Percentiles rank a stretch among this genome's conserved stretches.
phyloP scores from a whole-genome alignment of 2,797 vertebrate genomes.

The Poliocrania exsul region DNA sequence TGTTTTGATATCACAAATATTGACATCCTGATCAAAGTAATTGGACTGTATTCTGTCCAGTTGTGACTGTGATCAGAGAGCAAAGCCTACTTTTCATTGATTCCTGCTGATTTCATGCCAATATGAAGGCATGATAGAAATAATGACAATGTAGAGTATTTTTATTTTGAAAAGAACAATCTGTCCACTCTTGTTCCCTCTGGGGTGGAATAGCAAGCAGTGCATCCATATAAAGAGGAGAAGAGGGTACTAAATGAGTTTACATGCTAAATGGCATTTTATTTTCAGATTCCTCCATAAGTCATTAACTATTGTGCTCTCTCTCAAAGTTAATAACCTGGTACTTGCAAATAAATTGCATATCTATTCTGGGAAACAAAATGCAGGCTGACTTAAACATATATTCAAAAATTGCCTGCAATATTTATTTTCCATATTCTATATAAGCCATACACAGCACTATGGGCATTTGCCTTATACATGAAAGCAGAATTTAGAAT shows the following conservation, averaged over 20 bases:
- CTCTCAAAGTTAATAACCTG: background rate
- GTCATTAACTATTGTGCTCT: background rate
- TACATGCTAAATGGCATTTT: background rate
- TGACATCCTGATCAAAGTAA: constrained; percentile 24
- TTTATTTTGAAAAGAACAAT: constrained; percentile 33
- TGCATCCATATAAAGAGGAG: background rate
- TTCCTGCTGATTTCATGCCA: constrained; percentile 17
- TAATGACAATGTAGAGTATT: background rate
- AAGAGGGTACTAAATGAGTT: constrained; percentile 10
- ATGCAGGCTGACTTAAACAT: background rate
- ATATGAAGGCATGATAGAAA: background rate
- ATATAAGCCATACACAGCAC: background rate
- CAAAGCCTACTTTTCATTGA: background rate
- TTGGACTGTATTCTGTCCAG: background rate
- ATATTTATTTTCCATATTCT: background rate
- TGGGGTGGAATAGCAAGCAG: background rate
- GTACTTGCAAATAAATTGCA: background rate
- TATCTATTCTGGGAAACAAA: background rate
- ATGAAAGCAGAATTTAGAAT: background rate
- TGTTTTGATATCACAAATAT: background rate
- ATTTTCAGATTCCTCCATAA: constrained; percentile 2
- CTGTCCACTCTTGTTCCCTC: background rate
- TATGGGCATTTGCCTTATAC: background rate
- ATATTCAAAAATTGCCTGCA: background rate
- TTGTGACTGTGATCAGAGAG: background rate